Evolutionary conservation across 1,140 invertebrate genomes (phyloP).

Genomic region (Drosophila repleta): DNA sequence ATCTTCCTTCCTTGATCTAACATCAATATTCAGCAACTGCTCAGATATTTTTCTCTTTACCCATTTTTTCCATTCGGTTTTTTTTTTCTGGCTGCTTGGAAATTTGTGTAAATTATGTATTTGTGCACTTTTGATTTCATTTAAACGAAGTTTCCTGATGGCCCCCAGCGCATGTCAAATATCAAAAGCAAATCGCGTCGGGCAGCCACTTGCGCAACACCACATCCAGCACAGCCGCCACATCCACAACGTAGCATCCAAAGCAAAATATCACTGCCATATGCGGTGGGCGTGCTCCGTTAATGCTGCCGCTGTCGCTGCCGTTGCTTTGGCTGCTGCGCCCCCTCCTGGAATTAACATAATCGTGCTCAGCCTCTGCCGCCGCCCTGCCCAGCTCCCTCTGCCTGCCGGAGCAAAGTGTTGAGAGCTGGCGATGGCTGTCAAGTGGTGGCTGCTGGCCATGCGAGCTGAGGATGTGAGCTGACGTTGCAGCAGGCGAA

Average conservation of each 20-base stretch:
- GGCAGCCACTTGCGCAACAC: conserved; percentile 69
- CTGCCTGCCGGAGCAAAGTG: conserved; percentile 55
- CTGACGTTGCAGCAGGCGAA: neutral
- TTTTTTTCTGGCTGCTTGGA: conserved; percentile 22
- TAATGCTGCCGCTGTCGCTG: conserved; percentile 49
- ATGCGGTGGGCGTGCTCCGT: conserved; percentile 79
- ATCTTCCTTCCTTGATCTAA: conserved; percentile 14
- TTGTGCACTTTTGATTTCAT: conserved; percentile 82
- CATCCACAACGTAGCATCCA: conserved; percentile 48
- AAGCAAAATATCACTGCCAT: conserved; percentile 79
- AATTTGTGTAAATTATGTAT: conserved; percentile 82
- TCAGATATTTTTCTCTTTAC: neutral
- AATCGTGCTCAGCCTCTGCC: conserved; percentile 64
- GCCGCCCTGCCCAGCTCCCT: conserved; percentile 27
- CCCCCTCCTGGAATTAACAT: conserved; percentile 65
- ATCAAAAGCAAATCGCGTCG: conserved; percentile 72
- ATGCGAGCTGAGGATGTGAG: conserved; percentile 13
- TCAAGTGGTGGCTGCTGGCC: conserved; percentile 69
- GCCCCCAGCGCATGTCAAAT: conserved; percentile 80
- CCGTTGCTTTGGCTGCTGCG: conserved; percentile 2
- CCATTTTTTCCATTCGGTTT: conserved; percentile 1
- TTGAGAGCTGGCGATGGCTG: conserved; percentile 74
- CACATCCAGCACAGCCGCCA: conserved; percentile 51
- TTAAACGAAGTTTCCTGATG: conserved; percentile 82
- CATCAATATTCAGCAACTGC: conserved; percentile 10